Evolutionary conservation across 2,797 vertebrate genomes (phyloP).

Genomic region (Onychomys torridus): DNA sequence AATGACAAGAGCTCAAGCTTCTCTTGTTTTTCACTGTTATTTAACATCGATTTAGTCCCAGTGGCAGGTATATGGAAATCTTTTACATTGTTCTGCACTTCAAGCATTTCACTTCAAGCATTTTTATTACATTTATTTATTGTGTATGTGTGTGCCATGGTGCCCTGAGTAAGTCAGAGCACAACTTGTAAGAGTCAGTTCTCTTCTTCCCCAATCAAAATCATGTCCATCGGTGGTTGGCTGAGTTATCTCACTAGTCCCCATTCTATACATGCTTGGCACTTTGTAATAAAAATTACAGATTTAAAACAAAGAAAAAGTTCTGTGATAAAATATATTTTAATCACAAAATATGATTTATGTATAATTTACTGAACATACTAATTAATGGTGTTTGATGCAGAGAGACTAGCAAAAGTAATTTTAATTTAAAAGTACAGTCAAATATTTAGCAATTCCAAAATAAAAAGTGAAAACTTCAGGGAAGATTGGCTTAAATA

Average conservation of each 20-base stretch:
- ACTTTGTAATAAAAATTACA: slow-evolving; percentile 55
- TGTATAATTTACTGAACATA: slow-evolving; percentile 20
- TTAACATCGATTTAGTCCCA: slow-evolving; percentile 37
- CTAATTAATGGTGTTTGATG: neutral
- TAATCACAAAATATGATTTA: slow-evolving; percentile 43
- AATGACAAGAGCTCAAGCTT: neutral
- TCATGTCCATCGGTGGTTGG: neutral
- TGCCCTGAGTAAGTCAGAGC: neutral
- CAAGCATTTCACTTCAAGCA: neutral
- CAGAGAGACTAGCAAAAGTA: slow-evolving; percentile 14
- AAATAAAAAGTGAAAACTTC: neutral
- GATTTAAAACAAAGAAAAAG: neutral
- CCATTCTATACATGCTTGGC: neutral
- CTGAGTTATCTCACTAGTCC: neutral
- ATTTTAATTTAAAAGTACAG: slow-evolving; percentile 46
- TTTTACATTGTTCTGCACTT: neutral
- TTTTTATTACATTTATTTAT: neutral
- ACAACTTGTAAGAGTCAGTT: neutral
- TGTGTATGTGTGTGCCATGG: neutral
- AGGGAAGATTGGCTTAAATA: slow-evolving; percentile 34
- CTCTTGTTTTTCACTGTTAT: neutral
- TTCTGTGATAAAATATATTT: slow-evolving; percentile 42
- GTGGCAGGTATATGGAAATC: neutral
- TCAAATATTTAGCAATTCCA: slow-evolving; percentile 34
- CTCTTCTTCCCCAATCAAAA: neutral